phyloP scores from a whole-genome alignment of 2,888 invertebrate species.

The Drosophila acutilabella region DNA sequence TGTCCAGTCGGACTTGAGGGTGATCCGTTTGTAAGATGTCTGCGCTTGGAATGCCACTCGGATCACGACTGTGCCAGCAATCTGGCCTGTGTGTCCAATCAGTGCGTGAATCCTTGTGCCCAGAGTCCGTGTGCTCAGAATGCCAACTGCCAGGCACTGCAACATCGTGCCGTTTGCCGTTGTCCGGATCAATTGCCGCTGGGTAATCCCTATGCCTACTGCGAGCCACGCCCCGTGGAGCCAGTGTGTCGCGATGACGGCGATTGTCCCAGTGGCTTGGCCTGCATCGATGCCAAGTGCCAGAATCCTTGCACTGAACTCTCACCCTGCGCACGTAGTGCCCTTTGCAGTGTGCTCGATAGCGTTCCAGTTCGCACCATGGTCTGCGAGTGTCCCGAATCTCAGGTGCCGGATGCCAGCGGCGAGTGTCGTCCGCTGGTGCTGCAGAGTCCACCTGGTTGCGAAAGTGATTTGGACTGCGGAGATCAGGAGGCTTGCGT shows the following conservation, averaged over 20 bases:
- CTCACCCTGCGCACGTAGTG: constrained; percentile 90
- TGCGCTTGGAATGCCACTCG: constrained; percentile 91
- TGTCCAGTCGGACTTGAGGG: constrained; percentile 92
- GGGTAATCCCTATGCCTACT: constrained; percentile 93
- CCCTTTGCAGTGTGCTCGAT: constrained; percentile 93
- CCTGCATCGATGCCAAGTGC: constrained; percentile 92
- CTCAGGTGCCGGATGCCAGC: constrained; percentile 92
- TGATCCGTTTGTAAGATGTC: constrained; percentile 92
- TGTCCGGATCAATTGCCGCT: constrained; percentile 92
- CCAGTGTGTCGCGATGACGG: constrained; percentile 91
- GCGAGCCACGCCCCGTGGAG: constrained; percentile 86
- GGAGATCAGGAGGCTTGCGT: constrained; percentile 92
- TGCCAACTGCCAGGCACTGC: constrained; percentile 92
- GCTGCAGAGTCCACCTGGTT: constrained; percentile 90
- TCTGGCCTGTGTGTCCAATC: constrained; percentile 89
- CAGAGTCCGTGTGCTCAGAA: constrained; percentile 93
- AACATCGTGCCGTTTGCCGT: constrained; percentile 92
- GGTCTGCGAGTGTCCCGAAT: constrained; percentile 94
- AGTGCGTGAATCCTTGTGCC: constrained; percentile 92
- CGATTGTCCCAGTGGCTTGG: constrained; percentile 92
- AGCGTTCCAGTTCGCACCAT: constrained; percentile 94
- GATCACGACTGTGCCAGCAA: constrained; percentile 92
- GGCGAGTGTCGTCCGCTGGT: constrained; percentile 92
- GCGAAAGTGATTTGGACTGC: constrained; percentile 92
- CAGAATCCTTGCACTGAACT: constrained; percentile 91